Conservation (phyloP, 2,113 vertebrate species). For the Peromyscus polionotus region DNA sequence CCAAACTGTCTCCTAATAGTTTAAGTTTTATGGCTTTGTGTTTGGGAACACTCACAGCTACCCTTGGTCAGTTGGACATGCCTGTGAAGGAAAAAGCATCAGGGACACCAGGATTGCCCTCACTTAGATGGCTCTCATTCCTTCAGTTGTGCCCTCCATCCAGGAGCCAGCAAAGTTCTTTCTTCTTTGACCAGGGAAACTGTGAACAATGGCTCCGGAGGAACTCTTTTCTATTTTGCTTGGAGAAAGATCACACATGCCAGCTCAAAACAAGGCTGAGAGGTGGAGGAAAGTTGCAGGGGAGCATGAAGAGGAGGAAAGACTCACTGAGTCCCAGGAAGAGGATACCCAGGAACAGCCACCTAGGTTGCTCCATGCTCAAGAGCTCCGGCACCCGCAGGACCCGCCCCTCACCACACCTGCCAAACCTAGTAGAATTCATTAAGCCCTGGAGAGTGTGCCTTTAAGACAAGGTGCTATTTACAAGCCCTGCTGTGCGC, state of each 20-base stretch:
- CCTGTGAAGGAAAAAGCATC: background rate
- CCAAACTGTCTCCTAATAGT: background rate
- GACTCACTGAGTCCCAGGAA: background rate
- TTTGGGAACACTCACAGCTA: background rate
- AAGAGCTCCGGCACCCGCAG: background rate
- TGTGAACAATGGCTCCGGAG: background rate
- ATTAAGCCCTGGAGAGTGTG: background rate
- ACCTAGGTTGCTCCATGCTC: background rate
- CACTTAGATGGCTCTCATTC: background rate
- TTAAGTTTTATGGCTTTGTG: background rate
- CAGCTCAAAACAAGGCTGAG: background rate
- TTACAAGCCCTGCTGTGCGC: conserved; percentile 12
- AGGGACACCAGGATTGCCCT: background rate
- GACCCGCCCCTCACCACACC: background rate
- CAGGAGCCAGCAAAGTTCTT: background rate
- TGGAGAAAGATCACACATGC: background rate
- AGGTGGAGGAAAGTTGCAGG: background rate
- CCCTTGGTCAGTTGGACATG: background rate
- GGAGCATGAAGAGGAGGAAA: background rate
- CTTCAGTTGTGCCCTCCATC: background rate
- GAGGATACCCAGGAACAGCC: background rate
- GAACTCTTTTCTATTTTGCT: background rate
- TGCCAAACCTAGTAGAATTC: conserved; percentile 49
- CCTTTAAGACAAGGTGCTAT: background rate
- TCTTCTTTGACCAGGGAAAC: background rate